These are phyloP conservation scores for Drosophila merina DNA, from an alignment of 2,888 invertebrate species.

Conservation along the genomic window DNA sequence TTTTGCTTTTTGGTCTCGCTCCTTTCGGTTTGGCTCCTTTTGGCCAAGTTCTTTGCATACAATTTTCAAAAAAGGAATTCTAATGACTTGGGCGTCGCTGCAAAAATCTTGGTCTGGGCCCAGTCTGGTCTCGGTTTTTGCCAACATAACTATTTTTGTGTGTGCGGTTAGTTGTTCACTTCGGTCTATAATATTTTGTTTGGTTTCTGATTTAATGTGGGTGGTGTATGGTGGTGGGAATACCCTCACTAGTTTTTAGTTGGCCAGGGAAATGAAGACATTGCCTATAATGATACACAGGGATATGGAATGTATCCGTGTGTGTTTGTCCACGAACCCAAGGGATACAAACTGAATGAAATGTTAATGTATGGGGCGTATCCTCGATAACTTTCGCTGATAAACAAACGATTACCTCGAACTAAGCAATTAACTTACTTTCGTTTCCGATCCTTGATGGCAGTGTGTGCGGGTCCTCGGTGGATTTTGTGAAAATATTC, in stretches of 20 bases:
- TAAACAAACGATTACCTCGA: conserved; percentile 31
- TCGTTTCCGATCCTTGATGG: conserved; percentile 1
- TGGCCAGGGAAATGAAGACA: conserved; percentile 52
- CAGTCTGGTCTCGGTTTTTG: conserved; percentile 32
- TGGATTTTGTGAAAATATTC: background rate
- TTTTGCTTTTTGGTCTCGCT: conserved; percentile 62
- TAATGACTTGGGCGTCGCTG: conserved; percentile 76
- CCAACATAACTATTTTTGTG: conserved; percentile 11
- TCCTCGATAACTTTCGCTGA: conserved; percentile 22
- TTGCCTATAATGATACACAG: conserved; percentile 56
- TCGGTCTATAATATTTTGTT: conserved; percentile 55
- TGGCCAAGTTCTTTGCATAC: conserved; percentile 65
- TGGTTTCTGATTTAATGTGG: conserved; percentile 70
- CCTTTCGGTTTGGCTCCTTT: conserved; percentile 30
- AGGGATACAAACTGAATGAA: conserved; percentile 27
- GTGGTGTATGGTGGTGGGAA: conserved; percentile 16
- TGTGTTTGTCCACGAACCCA: conserved; percentile 5
- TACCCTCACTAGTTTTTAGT: conserved; percentile 27
- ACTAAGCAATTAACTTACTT: conserved; percentile 24
- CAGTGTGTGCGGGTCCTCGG: background rate
- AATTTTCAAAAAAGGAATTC: conserved; percentile 71
- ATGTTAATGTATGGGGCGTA: conserved; percentile 33
- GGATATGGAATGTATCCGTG: background rate
- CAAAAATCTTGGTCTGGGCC: conserved; percentile 32
- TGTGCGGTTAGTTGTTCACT: conserved; percentile 40